Percentiles rank a stretch among this genome's conserved stretches.
Conservation (phyloP, 2,888 invertebrate species). For the Lithophane ornitopus region DNA sequence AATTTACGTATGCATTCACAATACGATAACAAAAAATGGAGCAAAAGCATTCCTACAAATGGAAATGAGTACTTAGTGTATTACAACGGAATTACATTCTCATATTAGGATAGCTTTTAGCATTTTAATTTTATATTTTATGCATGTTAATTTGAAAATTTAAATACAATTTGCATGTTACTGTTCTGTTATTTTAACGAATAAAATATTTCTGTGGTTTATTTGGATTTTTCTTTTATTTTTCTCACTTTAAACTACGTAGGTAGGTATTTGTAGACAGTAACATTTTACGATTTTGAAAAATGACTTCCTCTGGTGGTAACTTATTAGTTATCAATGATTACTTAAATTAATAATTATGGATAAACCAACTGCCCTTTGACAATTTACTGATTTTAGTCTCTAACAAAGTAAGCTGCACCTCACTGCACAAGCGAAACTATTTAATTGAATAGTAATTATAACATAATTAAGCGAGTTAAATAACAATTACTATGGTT, state of each 20-base stretch:
- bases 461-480: not conserved
- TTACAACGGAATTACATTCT: conserved; percentile 23
- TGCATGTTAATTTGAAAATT: conserved; percentile 20
- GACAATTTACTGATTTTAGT: not conserved
- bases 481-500: conserved; percentile 27
- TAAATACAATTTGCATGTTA: conserved; percentile 41
- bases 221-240: conserved; percentile 11
- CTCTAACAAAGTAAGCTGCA: too few relatives aligned
- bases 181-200: conserved; percentile 17
- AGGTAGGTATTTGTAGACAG: not conserved
- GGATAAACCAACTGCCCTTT: not conserved
- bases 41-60: conserved; percentile 24
- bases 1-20: not conserved
- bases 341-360: too few relatives aligned
- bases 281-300: not conserved
- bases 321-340: not conserved
- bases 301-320: not conserved
- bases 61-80: conserved; percentile 7
- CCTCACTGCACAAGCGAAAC: not conserved
- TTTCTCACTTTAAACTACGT: not conserved
- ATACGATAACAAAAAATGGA: conserved; percentile 8
- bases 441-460: not conserved
- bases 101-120: conserved; percentile 32
- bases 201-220: conserved; percentile 35
- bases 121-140: conserved; percentile 18